These are phyloP conservation scores for Ennomos erosarius DNA, from an alignment of 2,888 invertebrate species.

Conservation along the genomic window DNA sequence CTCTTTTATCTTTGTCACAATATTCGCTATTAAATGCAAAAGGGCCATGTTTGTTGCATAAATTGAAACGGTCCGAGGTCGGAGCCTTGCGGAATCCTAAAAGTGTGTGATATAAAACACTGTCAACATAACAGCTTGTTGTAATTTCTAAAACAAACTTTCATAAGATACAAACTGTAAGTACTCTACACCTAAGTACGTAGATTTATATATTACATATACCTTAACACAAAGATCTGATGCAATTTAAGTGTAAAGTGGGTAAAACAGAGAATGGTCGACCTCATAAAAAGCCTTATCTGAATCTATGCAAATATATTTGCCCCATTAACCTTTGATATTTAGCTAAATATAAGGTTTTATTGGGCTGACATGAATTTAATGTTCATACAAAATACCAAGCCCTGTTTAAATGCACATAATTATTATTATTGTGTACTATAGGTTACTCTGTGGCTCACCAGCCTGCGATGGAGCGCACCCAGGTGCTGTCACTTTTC, in stretches of 20 bases:
- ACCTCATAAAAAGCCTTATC: constrained; percentile 14
- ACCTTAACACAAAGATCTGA: not conserved
- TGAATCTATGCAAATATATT: constrained; percentile 23
- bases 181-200: too few relatives aligned
- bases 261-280: constrained; percentile 6
- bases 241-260: constrained; percentile 3
- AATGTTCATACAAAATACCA: constrained; percentile 30
- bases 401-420: constrained; percentile 34
- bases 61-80: too few relatives aligned
- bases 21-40: not conserved
- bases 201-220: not conserved
- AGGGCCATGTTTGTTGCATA: not conserved
- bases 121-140: too few relatives aligned
- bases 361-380: constrained; percentile 19
- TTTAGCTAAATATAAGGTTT: constrained; percentile 24
- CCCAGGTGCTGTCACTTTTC: constrained; percentile 66
- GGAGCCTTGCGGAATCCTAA: too few relatives aligned
- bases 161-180: too few relatives aligned
- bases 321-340: constrained; percentile 25
- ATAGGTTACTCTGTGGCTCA: constrained; percentile 25
- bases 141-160: too few relatives aligned
- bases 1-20: constrained; percentile 8
- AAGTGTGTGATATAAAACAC: too few relatives aligned
- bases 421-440: constrained; percentile 26
- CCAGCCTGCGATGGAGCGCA: constrained; percentile 43